Conservation (phyloP, 1,140 invertebrate genomes). For the Cherax destructor region DNA sequence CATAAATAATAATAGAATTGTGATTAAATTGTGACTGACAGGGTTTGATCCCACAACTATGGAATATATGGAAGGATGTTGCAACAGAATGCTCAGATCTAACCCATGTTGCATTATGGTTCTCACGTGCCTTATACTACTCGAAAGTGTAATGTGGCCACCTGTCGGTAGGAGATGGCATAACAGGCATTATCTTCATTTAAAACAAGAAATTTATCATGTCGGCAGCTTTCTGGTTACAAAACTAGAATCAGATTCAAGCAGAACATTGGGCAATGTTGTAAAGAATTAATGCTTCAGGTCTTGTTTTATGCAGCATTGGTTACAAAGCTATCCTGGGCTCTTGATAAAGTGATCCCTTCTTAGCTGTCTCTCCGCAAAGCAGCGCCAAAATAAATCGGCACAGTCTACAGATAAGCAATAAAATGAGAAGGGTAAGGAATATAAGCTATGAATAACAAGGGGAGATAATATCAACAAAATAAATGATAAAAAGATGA, state of each 20-base stretch:
- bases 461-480: background rate
- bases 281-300: background rate
- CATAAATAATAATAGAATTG: no score
- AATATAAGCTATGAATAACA: background rate
- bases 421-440: background rate
- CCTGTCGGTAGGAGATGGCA: background rate
- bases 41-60: background rate
- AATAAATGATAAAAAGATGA: background rate
- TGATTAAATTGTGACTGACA: no score
- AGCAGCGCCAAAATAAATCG: background rate
- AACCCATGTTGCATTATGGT: background rate
- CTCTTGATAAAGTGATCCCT: background rate
- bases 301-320: background rate
- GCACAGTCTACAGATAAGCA: background rate
- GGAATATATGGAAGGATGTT: background rate
- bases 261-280: background rate
- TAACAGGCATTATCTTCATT: background rate
- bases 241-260: background rate
- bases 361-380: background rate
- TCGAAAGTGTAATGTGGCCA: background rate
- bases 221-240: background rate
- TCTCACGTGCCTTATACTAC: background rate
- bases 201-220: background rate
- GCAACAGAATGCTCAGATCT: background rate
- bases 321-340: constrained; percentile 1